phyloP scores from a whole-genome alignment of 2,888 invertebrate species.

The Incurvaria masculella region DNA sequence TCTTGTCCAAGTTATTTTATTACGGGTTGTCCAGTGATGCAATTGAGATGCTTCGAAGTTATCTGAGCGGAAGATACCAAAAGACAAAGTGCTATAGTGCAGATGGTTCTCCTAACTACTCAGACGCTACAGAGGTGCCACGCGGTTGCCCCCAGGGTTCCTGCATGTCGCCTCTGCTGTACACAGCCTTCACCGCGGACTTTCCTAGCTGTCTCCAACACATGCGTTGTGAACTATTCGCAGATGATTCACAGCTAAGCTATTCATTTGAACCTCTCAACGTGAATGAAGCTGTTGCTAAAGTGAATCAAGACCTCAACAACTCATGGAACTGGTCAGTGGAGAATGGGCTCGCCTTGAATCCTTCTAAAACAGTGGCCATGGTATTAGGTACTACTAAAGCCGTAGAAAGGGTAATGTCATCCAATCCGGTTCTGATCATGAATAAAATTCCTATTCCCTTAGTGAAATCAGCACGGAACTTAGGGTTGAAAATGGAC shows the following conservation, averaged over 20 bases:
- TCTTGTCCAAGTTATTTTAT: constrained; percentile 13
- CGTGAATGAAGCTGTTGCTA: background rate
- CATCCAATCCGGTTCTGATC: background rate
- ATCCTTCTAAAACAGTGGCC: background rate
- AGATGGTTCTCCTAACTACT: background rate
- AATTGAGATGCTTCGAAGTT: background rate
- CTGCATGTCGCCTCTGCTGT: background rate
- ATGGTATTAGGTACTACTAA: background rate
- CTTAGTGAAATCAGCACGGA: background rate
- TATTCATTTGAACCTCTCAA: background rate
- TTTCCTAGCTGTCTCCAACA: background rate
- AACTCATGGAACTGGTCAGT: background rate
- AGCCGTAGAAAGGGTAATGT: background rate
- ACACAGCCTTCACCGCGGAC: background rate
- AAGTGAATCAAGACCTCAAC: background rate
- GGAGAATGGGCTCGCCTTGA: background rate
- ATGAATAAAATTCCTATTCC: background rate
- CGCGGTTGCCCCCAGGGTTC: background rate
- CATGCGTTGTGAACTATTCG: background rate
- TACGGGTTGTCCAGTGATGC: constrained; percentile 8
- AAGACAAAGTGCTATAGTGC: background rate
- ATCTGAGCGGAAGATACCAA: background rate
- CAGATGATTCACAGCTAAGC: background rate
- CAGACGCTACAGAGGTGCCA: background rate
- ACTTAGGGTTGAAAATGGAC: background rate